A percentile compares a stretch with the other conserved stretches of the same genome.
Conservation (phyloP, 1,140 invertebrate species). For the Paracyclopina nana region DNA sequence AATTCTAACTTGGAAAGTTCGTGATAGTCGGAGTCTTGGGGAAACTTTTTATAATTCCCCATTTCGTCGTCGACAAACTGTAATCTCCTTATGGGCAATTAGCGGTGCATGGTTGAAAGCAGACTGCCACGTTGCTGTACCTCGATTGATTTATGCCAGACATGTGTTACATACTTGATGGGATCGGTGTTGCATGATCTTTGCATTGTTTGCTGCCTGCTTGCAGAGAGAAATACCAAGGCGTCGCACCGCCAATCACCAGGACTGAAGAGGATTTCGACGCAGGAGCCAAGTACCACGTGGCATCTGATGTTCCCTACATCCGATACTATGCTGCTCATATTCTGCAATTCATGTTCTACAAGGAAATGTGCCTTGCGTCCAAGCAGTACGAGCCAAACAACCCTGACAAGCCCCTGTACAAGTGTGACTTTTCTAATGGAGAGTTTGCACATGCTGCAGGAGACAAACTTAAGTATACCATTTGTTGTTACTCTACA, state of each 20-base stretch:
- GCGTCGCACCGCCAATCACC: conserved; percentile 60
- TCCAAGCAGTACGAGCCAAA: conserved; percentile 53
- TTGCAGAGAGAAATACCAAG: conserved; percentile 41
- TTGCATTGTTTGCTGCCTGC: conserved; percentile 18
- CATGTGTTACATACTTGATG: background rate
- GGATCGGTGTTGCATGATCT: conserved; percentile 1
- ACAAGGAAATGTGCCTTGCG: conserved; percentile 52
- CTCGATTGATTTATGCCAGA: conserved; percentile 18
- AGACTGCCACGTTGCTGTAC: too few species aligned
- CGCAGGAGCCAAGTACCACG: conserved; percentile 70
- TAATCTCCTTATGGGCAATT: too few species aligned
- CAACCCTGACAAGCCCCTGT: conserved; percentile 41
- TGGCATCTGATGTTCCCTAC: conserved; percentile 71
- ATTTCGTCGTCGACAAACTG: too few species aligned
- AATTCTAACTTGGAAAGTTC: too few species aligned
- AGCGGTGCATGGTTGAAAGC: too few species aligned
- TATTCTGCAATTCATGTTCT: conserved; percentile 78
- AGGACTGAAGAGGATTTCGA: conserved; percentile 73
- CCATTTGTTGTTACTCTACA: too few species aligned
- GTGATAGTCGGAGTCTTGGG: too few species aligned
- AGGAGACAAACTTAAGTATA: conserved; percentile 11
- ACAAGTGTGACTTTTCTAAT: conserved; percentile 49
- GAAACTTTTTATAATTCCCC: too few species aligned
- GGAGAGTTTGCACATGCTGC: background rate
- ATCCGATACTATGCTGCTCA: conserved; percentile 57